Base-by-base conservation (phyloP, 2,113 vertebrate species). In the Gnathonemus echidnorhynchus region DNA sequence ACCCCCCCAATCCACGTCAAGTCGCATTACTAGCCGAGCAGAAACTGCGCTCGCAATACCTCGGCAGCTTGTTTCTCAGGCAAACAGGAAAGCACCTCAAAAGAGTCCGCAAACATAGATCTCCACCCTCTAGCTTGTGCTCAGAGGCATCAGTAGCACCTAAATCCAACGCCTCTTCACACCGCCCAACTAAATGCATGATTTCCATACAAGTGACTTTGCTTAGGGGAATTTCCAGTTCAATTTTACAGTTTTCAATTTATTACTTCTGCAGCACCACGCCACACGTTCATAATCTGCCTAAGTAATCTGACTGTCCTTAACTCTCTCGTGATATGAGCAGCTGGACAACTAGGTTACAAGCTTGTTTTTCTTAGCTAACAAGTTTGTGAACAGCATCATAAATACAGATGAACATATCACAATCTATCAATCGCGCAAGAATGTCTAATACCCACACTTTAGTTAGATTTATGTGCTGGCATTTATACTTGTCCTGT, bases 11-110 rank as follows among this genome's bases (percentile, higher is more conserved):
- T 11, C n/a, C 31, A 77, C 89, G 89, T 91, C 91, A 91, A 74
- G 39, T 15, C 13, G 31, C 42, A 90, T 92, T 89, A 92, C 89
- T 53, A 90, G 46, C 31, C 48, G 88, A 88, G 89, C 90, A 91
- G 89, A 92, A 91, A 80, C 58, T 48, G 24, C 3, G 10, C 24
- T 45, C 1, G 49, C 77, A 83, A 62, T 39, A 42, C 52, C 89
- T 7, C 17, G 10, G 50, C 9, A 46, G 3, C 13, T 42, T 27
- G 45, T 53, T 88, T 27, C 50, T 17, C 49, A 58, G 42, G 46
- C 42, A n/a, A 13, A 11, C 84, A 27, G 74, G 53, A 89, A 15
- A 19, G 74, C 52, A 45, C 49, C 13, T 62, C 52, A 42, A 85
- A 24, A 13, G 50, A 27, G n/a, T 24, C 48, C 58, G 52, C 42